These are phyloP conservation scores for Tympanuchus pallidicinctus DNA, from an alignment of 2,113 vertebrate genomes.

Conservation along the genomic window DNA sequence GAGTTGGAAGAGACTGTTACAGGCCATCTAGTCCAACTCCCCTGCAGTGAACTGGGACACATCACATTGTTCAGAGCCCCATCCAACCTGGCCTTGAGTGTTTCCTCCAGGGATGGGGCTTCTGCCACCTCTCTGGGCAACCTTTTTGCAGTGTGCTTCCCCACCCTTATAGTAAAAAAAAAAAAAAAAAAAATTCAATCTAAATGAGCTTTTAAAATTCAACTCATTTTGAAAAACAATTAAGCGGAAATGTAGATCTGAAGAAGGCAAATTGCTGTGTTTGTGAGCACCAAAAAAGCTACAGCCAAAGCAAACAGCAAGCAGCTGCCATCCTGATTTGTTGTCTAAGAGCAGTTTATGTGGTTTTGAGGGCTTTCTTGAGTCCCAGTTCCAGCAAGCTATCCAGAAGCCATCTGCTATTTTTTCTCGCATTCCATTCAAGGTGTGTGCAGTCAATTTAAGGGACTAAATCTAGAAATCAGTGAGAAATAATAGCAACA, in stretches of 20 bases:
- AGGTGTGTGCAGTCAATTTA: neutral
- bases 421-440: neutral
- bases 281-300: neutral
- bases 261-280: neutral
- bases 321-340: neutral
- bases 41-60: no score
- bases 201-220: neutral
- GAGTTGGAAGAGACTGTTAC: no score
- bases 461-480: neutral
- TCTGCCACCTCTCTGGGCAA: neutral
- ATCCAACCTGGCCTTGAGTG: no score
- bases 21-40: no score
- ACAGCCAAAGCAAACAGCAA: neutral
- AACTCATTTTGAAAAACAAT: neutral
- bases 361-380: neutral
- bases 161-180: neutral
- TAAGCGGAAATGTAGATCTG: neutral
- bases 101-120: no score
- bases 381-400: neutral
- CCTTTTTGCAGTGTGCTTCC: neutral
- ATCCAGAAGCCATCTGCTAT: neutral
- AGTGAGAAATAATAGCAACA: neutral
- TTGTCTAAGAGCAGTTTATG: neutral
- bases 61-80: no score
- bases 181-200: neutral